These are phyloP conservation scores for Ligdia adustata DNA, from an alignment of 2,888 invertebrate species.

Conservation along the genomic window DNA sequence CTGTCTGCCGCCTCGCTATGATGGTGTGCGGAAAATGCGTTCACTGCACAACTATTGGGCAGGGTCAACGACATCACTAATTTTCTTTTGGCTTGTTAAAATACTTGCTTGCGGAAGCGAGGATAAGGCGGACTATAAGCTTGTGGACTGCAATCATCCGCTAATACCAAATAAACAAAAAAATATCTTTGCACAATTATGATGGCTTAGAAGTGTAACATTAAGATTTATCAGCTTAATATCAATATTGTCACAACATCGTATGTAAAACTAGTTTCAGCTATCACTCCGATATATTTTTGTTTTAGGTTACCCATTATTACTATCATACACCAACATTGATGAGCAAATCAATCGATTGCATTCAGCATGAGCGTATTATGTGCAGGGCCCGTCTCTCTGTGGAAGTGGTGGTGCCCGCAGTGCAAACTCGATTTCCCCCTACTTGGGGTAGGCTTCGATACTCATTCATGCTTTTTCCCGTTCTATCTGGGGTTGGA, in stretches of 20 bases:
- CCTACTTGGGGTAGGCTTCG: constrained; percentile 82
- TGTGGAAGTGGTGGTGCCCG: constrained; percentile 72
- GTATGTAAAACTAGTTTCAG: too few relatives aligned
- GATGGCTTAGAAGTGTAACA: too few relatives aligned
- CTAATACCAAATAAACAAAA: too few relatives aligned
- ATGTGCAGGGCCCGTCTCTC: constrained; percentile 64
- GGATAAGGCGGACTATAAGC: too few relatives aligned
- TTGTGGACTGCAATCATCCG: too few relatives aligned
- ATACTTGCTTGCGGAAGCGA: neutral
- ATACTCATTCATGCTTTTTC: constrained; percentile 82
- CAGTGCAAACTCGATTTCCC: constrained; percentile 81
- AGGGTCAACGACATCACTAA: constrained; percentile 77
- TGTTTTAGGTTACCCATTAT: too few relatives aligned
- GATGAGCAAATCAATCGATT: constrained; percentile 63
- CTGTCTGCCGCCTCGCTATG: constrained; percentile 33
- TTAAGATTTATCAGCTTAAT: too few relatives aligned
- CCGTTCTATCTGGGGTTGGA: constrained; percentile 61
- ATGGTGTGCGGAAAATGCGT: constrained; percentile 78
- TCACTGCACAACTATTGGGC: constrained; percentile 78
- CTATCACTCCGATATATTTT: too few relatives aligned
- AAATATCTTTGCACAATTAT: too few relatives aligned
- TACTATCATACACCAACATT: too few relatives aligned
- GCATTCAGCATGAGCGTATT: constrained; percentile 54
- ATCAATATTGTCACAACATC: too few relatives aligned
- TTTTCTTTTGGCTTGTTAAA: constrained; percentile 53